Base-by-base conservation (phyloP, 2,888 invertebrate genomes). In the Trachelus iudaicus region DNA sequence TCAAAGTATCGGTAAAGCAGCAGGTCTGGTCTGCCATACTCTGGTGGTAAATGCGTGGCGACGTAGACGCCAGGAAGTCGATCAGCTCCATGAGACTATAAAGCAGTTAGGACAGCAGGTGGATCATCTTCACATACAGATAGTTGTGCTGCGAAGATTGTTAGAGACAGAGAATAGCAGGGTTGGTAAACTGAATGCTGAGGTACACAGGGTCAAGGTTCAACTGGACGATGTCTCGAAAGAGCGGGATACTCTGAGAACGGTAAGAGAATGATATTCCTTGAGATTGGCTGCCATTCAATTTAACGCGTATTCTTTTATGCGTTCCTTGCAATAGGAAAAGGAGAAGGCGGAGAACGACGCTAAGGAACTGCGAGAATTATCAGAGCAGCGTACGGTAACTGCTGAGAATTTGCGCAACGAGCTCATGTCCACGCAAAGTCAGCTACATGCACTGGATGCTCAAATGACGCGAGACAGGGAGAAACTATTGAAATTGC, bases 81-180 rank as follows among this genome's bases (percentile, higher is more conserved):
- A 89, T 1, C 92, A 92, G 71, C 88, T 94, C 15, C 89, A 92
- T 76, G 91, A 90, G 83, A 93, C 92, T 9, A 89, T 93, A 75
- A 92, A 93, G 78, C 88, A 90, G 31, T 92, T 94, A 88, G 92
- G 92, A 2, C 93, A 93, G 83, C 87, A 92, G 87, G 88, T 92
- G 73, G 88, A 89, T 68, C 92, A 92, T 78, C 83, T 92, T 76
- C 94, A 94, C 73, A 90, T 94, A 34, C 94, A 95, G 88, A 93
- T 94, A 80, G 92, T 92, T 34, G 93, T 94, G 4, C 89, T 95
- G 69, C 93, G 94, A 82, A 92, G 93, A 1, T 90, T 95, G 73
- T 90, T 94, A 84, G 93, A 94, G 82, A 92, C 94, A 0, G 95
- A 94, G 90, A 94, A 93, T 84, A 90, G 88, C 6, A 93, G 94